phyloP scores from a whole-genome alignment of 2,113 vertebrate genomes.

The Nerophis lumbriciformis region DNA sequence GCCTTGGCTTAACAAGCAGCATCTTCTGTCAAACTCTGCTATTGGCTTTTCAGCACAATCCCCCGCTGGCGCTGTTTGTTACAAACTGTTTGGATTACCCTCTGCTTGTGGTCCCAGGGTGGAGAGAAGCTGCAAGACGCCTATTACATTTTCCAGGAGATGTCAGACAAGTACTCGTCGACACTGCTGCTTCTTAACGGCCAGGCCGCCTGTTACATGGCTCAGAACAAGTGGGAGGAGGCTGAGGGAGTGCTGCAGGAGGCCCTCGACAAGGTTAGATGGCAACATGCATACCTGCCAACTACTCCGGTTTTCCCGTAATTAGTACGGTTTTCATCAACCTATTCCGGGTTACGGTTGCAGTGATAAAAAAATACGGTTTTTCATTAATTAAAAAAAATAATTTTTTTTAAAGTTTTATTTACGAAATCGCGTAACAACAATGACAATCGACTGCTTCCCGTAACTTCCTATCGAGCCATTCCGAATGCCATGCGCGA shows the following conservation, averaged over 20 bases:
- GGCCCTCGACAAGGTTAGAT: constrained; percentile 60
- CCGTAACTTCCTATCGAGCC: no score
- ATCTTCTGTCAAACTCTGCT: background rate
- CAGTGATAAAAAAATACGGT: no score
- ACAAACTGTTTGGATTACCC: background rate
- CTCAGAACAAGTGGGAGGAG: constrained; percentile 92
- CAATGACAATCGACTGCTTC: no score
- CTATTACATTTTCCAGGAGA: constrained; percentile 97
- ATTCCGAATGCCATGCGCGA: no score
- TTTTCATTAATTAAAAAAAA: no score
- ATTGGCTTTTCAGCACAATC: background rate
- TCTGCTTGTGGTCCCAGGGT: constrained; percentile 68
- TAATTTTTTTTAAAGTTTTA: no score
- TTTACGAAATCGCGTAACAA: no score
- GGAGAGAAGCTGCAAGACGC: constrained; percentile 95
- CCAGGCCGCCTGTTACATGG: constrained; percentile 88
- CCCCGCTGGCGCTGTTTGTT: background rate
- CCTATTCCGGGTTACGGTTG: no score
- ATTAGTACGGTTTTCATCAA: no score
- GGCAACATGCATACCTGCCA: no score
- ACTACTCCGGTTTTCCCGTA: no score
- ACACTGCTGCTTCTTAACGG: constrained; percentile 89
- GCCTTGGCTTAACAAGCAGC: background rate
- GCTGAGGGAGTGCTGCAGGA: constrained; percentile 86
- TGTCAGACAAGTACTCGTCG: constrained; percentile 88